These are phyloP conservation scores for Prolemur simus DNA, from an alignment of 2,113 vertebrate species.

Conservation along the genomic window DNA sequence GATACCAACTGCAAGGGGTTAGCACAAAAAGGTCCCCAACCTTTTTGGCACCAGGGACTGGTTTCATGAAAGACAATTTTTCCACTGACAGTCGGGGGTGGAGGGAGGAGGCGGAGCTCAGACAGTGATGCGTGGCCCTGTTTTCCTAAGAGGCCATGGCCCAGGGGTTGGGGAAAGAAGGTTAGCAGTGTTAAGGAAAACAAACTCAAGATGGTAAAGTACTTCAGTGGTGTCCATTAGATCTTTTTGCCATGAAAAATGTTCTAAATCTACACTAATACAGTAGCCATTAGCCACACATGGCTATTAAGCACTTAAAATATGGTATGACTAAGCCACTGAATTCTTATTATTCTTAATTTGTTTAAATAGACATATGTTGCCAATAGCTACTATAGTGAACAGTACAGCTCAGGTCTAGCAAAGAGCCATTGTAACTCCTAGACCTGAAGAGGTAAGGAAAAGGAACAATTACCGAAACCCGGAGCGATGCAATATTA, in stretches of 20 bases:
- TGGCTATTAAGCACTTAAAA: slow-evolving; percentile 14
- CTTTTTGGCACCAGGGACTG: too few relatives aligned
- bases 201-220: slow-evolving; percentile 2
- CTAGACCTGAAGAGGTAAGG: neutral
- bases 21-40: neutral
- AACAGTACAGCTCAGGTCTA: neutral
- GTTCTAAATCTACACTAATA: neutral
- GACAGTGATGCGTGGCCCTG: too few relatives aligned
- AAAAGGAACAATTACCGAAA: neutral
- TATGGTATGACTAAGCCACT: neutral
- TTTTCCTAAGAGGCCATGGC: too few relatives aligned
- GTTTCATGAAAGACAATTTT: too few relatives aligned
- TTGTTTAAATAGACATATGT: neutral
- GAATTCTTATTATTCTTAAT: slow-evolving; percentile 21
- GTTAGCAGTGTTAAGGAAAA: neutral
- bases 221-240: neutral
- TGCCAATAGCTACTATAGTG: neutral
- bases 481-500: neutral
- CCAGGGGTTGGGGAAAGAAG: neutral
- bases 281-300: neutral
- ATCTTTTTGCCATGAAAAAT: slow-evolving; percentile 17
- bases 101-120: too few relatives aligned
- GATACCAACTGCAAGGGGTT: neutral
- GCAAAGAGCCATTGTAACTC: neutral
- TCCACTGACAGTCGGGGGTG: too few relatives aligned